phyloP scores from a whole-genome alignment of 1,140 invertebrate species.

The Thaumatotibia leucotreta region DNA sequence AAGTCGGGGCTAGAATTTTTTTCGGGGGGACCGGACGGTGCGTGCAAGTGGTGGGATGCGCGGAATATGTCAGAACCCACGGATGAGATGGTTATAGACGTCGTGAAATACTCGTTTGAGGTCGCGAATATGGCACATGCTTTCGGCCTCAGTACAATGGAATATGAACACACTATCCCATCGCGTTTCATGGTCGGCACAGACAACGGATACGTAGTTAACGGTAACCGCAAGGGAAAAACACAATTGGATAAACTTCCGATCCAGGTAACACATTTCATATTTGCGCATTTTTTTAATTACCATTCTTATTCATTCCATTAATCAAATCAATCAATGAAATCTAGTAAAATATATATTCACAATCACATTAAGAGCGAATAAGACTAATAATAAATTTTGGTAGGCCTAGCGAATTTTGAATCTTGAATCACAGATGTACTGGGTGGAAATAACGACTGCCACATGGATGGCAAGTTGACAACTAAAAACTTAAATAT shows the following conservation, averaged over 20 bases:
- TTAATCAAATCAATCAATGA: too few species aligned
- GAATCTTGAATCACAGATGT: too few species aligned
- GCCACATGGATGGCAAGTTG: too few species aligned
- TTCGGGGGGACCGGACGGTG: slow-evolving; percentile 91
- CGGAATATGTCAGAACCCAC: slow-evolving; percentile 87
- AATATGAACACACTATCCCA: slow-evolving; percentile 93
- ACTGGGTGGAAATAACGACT: too few species aligned
- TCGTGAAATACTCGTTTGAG: slow-evolving; percentile 80
- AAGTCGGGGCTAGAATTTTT: slow-evolving; percentile 93
- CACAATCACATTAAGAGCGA: too few species aligned
- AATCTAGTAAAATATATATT: too few species aligned
- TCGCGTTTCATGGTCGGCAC: slow-evolving; percentile 87
- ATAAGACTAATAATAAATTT: too few species aligned
- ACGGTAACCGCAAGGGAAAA: slow-evolving; percentile 89
- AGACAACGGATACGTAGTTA: slow-evolving; percentile 86
- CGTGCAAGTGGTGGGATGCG: slow-evolving; percentile 91
- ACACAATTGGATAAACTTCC: slow-evolving; percentile 87
- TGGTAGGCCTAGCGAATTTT: too few species aligned
- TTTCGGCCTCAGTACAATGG: slow-evolving; percentile 86
- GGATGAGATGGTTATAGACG: slow-evolving; percentile 89
- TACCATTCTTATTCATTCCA: too few species aligned
- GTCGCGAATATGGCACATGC: slow-evolving; percentile 83
- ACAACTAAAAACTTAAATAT: too few species aligned
- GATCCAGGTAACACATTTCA: slow-evolving; percentile 72
- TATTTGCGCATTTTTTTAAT: too few species aligned